A percentile compares a stretch with the other conserved stretches of the same genome.
Conservation (phyloP, 2,113 vertebrate genomes). For the Chaetorhynchus papuensis region DNA sequence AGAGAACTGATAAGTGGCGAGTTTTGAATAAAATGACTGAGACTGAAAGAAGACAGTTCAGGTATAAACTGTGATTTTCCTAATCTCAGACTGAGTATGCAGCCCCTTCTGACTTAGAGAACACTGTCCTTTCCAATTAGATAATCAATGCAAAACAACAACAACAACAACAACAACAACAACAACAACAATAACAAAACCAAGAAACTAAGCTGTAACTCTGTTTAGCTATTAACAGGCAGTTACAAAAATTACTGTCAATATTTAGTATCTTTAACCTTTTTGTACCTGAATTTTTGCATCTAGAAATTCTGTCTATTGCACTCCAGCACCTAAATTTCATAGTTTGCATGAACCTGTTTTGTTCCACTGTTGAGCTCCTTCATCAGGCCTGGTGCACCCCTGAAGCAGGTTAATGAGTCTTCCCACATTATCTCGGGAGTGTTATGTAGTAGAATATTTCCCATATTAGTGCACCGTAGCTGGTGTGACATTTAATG, state of each 20-base stretch:
- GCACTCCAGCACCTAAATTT: not conserved
- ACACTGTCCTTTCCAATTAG: fast-evolving
- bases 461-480: not conserved
- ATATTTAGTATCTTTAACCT: not conserved
- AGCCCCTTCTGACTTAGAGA: not conserved
- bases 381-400: not conserved
- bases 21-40: not conserved
- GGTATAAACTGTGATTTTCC: not conserved
- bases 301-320: not conserved
- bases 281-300: not conserved
- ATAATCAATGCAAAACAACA: not conserved
- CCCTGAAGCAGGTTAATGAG: not conserved
- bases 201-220: not conserved
- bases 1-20: not conserved
- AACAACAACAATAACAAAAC: no score
- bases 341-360: not conserved
- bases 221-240: not conserved
- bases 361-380: not conserved
- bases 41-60: not conserved
- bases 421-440: not conserved
- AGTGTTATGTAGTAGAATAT: not conserved
- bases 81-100: not conserved
- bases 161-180: not conserved
- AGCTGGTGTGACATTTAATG: conserved; percentile 12
- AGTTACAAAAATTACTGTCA: not conserved